Evolutionary conservation across 2,113 vertebrate species (phyloP), one percentile per base, ranked within the genome.

Genomic region (Varanus salvator): DNA sequence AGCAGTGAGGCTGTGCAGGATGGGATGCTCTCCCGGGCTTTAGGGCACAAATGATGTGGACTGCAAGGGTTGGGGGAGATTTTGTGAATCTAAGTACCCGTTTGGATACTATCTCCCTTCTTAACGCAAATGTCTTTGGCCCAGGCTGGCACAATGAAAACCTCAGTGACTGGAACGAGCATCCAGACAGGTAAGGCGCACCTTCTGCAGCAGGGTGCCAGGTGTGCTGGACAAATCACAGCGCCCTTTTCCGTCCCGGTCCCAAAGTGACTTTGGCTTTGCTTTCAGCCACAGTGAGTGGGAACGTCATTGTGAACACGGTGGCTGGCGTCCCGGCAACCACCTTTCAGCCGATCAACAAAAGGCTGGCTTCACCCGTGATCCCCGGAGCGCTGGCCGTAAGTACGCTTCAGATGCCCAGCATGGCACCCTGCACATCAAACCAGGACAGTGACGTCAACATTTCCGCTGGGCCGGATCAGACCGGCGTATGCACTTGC

Each of bases 281-380:
- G 48, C 88, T 88, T 87, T 29, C 97, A 98, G 98, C 98, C 84
- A 97, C 98, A 0, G 98, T 99, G 85, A 98, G 98, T n/a, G 99
- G 99, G 48, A 99, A 99, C 48, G 98, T 99, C 89, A 98, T 99
- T 0, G 98, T 99, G 91, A 99, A 99, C 96, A 98, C 98, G 0
- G 98, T 99, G 8, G 97, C 98, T 12, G 98, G 99, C 21, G 98
- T 99, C 74, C 96, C 98, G 54, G 97, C 97, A 17, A 98, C 98
- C 74, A 98, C 98, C 76, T 99, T 99, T 96, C 98, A 99, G 95
- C 97, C 98, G 15, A 97, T 98, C 85, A 99, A 98, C 97, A 99
- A 99, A 92, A 98, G 99, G 3, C 96, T 99, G 75, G 97, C 98
- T 6, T 98, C 98, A 0, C 97, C 98, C 0, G 98, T 98, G 90